Evolutionary conservation across 2,888 invertebrate species (phyloP), one percentile per base, ranked within the genome.

Genomic region (Nycteola revayana): DNA sequence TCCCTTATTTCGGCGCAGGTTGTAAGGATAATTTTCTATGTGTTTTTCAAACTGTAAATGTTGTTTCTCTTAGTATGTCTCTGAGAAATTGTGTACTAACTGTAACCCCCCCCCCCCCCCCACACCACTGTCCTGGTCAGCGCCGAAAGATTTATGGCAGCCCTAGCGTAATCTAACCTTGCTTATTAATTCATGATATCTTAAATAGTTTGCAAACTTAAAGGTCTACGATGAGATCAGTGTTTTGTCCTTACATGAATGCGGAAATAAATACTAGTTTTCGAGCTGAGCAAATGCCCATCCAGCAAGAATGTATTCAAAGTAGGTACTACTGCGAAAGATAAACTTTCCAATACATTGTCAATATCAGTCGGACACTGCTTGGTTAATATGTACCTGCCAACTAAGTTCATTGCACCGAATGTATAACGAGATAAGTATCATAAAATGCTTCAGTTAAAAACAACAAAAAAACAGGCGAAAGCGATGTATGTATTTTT

Each of bases 311-410:
- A 68, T 62, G 62, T 50, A 49, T 77, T 77, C 75, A 68, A 42
- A 58, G 48, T 61, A 67, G 68, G 58, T 55, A 69, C 65, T 64
- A 71, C 61, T 58, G 60, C 66, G 67, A 73, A 75, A 75, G 69
- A 73, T 71, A 62, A 52, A 82, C 83, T 85, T 84, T 85, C 82
- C 66, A 81, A 76, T 72, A 68, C 73, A 76, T 74, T 77, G 77
- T 76, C 80, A 80, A 80, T 72, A 80, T 57, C 70, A 52, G 45
- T 42, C 53, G 37, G 49, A 44, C 46, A 26, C 50, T 49, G 52
- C 58, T 56, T 57, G 58, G 60, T 57, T 56, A 44, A 34, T 29
- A 39, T 28, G 36, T 42, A 44, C 40, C 36, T 42, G n/a, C n/a
- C n/a, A n/a, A 44, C 41, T 35, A 48, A 42, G 58, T 50, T 60